phyloP scores from a whole-genome alignment of 1,140 invertebrate species.

The Musca domestica region DNA sequence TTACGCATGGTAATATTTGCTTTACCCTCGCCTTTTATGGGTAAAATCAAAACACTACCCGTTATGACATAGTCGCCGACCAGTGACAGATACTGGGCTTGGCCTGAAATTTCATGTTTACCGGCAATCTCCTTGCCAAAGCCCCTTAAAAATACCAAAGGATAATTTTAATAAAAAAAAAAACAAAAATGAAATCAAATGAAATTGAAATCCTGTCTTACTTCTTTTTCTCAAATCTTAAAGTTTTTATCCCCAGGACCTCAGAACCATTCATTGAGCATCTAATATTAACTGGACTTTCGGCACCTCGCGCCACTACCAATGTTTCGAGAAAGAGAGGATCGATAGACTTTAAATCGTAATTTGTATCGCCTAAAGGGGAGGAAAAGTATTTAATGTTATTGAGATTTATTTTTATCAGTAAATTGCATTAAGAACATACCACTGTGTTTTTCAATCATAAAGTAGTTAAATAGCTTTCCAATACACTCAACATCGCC shows the following conservation, averaged over 20 bases:
- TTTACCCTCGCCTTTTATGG: constrained; percentile 50
- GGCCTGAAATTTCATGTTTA: constrained; percentile 32
- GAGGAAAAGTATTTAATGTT: too few relatives aligned
- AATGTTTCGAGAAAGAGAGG: constrained; percentile 34
- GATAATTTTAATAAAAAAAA: constrained; percentile 26
- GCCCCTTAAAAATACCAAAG: constrained; percentile 31
- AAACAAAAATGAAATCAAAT: constrained; percentile 9
- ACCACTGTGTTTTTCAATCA: neutral
- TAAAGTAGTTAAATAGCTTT: constrained; percentile 32
- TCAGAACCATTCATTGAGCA: constrained; percentile 37
- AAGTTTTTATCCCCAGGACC: constrained; percentile 31
- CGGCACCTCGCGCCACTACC: constrained; percentile 34
- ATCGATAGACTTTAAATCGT: constrained; percentile 40
- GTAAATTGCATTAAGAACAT: neutral
- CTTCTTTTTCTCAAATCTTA: constrained; percentile 34
- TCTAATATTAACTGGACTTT: constrained; percentile 44
- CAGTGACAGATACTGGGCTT: constrained; percentile 29
- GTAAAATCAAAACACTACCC: constrained; percentile 53
- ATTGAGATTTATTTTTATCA: neutral
- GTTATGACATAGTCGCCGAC: constrained; percentile 51
- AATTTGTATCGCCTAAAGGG: constrained; percentile 25
- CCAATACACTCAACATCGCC: constrained; percentile 36
- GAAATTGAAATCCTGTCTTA: constrained; percentile 28
- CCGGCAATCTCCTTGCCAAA: constrained; percentile 40
- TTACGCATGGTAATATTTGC: constrained; percentile 54